Conservation (phyloP, 2,113 vertebrate species). For the Ranitomeya variabilis region DNA sequence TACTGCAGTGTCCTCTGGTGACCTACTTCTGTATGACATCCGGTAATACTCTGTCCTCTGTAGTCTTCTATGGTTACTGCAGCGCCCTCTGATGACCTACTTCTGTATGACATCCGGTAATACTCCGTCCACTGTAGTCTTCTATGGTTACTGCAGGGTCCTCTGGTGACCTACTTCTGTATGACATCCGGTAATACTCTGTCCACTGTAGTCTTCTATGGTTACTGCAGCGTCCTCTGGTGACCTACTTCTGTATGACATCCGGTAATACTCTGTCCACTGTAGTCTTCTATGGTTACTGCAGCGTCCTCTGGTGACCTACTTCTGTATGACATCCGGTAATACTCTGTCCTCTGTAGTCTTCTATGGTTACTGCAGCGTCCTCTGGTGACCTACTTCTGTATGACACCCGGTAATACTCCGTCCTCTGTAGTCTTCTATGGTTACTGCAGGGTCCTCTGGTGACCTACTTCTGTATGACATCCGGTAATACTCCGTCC, state of each 20-base stretch:
- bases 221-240: neutral
- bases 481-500: neutral
- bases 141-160: neutral
- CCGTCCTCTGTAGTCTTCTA: neutral
- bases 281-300: neutral
- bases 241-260: neutral
- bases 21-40: neutral
- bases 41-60: neutral
- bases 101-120: neutral
- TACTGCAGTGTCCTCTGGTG: neutral
- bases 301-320: neutral
- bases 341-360: neutral
- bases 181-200: neutral
- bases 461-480: neutral
- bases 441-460: neutral
- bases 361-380: neutral
- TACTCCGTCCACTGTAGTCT: neutral
- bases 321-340: neutral
- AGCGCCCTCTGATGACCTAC: neutral
- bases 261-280: neutral
- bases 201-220: neutral
- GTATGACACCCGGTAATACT: neutral
- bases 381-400: neutral
- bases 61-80: neutral
- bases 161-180: neutral